Conservation (phyloP, 2,797 vertebrate species). For the Lates japonicus region DNA sequence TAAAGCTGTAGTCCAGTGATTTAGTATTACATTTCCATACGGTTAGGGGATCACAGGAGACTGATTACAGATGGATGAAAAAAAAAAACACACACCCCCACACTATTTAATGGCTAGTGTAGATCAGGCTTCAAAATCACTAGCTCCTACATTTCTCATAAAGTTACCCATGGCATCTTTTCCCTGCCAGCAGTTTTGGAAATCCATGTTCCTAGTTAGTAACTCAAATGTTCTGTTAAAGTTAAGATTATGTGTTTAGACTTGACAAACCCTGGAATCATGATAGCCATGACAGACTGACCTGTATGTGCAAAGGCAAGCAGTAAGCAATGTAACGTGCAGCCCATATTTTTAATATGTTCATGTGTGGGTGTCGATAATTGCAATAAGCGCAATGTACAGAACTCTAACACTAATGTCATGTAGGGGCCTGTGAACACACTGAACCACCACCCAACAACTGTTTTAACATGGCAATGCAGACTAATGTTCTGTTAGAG, state of each 20-base stretch:
- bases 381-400: neutral
- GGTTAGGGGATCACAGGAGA: neutral
- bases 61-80: neutral
- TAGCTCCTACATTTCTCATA: neutral
- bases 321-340: neutral
- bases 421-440: neutral
- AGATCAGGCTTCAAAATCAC: neutral
- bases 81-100: too few relatives aligned
- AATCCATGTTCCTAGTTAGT: neutral
- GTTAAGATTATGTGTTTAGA: neutral
- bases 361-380: neutral
- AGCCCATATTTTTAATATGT: neutral
- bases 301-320: neutral
- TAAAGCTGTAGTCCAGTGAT: neutral
- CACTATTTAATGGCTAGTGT: neutral
- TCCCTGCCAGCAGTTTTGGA: neutral
- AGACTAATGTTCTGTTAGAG: slow-evolving; percentile 4
- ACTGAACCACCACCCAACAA: neutral
- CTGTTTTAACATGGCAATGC: neutral
- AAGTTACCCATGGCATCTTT: neutral
- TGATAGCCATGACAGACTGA: neutral
- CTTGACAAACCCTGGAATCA: slow-evolving; percentile 6
- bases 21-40: neutral
- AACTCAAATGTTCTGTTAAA: neutral
- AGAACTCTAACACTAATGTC: neutral